A percentile compares a stretch with the other conserved stretches of the same genome.
phyloP scores from a whole-genome alignment of 35 echinoderm and acorn worm genomes.

The Eucidaris tribuloides region DNA sequence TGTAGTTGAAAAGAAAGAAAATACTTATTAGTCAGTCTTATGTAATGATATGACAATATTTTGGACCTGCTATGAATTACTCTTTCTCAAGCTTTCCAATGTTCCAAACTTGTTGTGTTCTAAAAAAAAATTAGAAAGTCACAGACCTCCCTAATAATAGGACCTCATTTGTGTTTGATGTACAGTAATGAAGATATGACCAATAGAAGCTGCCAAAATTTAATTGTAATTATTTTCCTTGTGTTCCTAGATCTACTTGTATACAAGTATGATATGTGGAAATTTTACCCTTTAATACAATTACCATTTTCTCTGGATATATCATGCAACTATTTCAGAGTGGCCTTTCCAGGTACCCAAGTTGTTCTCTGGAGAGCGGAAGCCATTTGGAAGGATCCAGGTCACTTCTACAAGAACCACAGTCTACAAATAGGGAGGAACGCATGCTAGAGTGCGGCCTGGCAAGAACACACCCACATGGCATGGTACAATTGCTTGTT shows the following conservation, averaged over 20 bases:
- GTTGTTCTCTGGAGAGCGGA: constrained; percentile 17
- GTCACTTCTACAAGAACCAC: constrained; percentile 59
- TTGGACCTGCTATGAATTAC: too few species aligned
- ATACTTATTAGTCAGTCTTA: too few species aligned
- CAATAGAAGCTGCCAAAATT: neutral
- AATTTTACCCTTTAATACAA: neutral
- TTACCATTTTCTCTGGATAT: neutral
- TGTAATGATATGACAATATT: too few species aligned
- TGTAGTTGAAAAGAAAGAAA: too few species aligned
- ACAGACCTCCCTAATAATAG: too few species aligned
- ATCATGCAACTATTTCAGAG: too few species aligned
- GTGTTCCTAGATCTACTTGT: neutral
- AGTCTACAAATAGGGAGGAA: constrained; percentile 52
- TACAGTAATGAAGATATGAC: too few species aligned
- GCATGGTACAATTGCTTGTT: too few species aligned
- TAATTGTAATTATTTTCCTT: neutral
- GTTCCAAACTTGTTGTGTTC: too few species aligned
- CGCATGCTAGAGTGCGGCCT: constrained; percentile 30
- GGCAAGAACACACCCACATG: constrained; percentile 66
- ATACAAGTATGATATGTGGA: neutral
- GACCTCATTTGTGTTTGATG: too few species aligned
- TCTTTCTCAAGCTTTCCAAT: too few species aligned
- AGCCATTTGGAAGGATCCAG: constrained; percentile 62
- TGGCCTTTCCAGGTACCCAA: neutral
- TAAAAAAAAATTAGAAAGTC: too few species aligned